Evolutionary conservation across 1,140 invertebrate species (phyloP), one percentile per base, ranked within the genome.

Genomic region (Bradysia coprophila): DNA sequence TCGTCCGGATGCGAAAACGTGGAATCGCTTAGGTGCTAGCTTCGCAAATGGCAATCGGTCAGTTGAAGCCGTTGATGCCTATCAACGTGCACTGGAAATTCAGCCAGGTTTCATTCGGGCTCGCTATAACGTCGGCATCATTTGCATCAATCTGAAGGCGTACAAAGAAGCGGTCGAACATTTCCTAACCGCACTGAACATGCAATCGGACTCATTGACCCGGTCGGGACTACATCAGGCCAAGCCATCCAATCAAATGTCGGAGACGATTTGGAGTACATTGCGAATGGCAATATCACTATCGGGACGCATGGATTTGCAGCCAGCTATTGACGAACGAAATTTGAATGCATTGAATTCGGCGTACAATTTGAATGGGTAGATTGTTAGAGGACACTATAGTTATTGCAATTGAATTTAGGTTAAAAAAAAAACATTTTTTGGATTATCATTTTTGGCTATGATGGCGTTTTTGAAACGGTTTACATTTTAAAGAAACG

Each of bases 11-110:
- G 79, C 90, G 6, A 75, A 88, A 57, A 63, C 97, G 24, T 99
- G 95, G 95, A 99, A 98, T 64, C 81, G 90, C 52, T 66, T 98
- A 22, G 95, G 95, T 33, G 95, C 95, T 23, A 94, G 93, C 21
- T 64, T 98, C 48, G 95, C 95, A 15, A 99, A 99, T 65, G 88
- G 91, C 48, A 83, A 85, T 38, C 75, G 77, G 40, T 89, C 92
- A 16, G 91, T 93, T 55, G 90, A 98, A 69, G 93, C 95, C 15
- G 84, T 98, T 16, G 79, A 89, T 49, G 93, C 94, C 0, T 99
- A 99, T 62, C 78, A 90, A 53, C 74, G 78, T 53, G 93, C 95
- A 36, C 65, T 99, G 19, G 74, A 85, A 57, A 64, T 98, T 21
- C 80, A 85, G 40, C 95, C 95, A 3, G 93, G 94, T 13, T 98